Percentiles rank a stretch among this genome's conserved stretches.
These are phyloP conservation scores for Limnothrissa miodon DNA, from an alignment of 2,113 vertebrate genomes.

Conservation along the genomic window DNA sequence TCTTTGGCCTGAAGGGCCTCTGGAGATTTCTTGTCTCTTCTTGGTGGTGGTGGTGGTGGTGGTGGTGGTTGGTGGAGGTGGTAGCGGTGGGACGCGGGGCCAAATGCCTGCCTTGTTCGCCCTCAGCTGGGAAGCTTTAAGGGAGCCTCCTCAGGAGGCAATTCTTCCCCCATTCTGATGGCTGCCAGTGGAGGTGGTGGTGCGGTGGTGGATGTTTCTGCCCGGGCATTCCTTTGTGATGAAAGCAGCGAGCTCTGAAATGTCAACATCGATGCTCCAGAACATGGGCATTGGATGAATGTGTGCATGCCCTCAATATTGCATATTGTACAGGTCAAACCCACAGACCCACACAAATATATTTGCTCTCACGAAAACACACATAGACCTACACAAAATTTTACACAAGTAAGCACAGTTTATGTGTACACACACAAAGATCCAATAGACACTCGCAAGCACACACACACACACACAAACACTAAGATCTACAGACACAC, in stretches of 20 bases:
- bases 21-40: too few species aligned
- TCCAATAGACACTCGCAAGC: too few species aligned
- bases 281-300: neutral
- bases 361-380: too few species aligned
- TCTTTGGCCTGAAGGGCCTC: neutral
- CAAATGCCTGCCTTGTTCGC: neutral
- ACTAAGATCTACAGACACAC: neutral
- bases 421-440: neutral
- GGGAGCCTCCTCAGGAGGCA: neutral
- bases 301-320: neutral
- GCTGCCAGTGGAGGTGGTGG: neutral
- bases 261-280: slow-evolving; percentile 9
- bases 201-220: neutral
- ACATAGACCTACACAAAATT: neutral
- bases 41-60: neutral
- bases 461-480: slow-evolving; percentile 16
- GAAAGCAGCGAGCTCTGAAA: neutral
- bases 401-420: too few species aligned
- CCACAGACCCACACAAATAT: neutral
- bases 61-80: neutral
- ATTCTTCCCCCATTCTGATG: neutral
- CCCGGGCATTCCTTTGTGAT: neutral
- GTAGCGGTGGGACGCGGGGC: neutral
- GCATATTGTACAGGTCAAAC: neutral
- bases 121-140: neutral